Evolutionary conservation across 2,797 vertebrate species (phyloP).

Genomic region (Gymnodraco acuticeps): DNA sequence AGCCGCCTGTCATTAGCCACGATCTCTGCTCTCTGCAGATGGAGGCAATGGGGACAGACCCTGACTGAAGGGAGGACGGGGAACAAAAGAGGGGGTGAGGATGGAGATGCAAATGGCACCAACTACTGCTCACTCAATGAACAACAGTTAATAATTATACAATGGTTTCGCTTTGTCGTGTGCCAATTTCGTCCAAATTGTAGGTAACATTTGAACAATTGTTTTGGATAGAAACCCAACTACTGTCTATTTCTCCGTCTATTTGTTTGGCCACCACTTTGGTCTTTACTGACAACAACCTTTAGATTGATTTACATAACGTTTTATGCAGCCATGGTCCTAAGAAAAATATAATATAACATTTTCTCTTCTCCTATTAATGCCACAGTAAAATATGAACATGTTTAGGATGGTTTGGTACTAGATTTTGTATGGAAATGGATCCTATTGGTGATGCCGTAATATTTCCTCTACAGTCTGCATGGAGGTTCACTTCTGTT

Average conservation of each 20-base stretch:
- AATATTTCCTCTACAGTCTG: neutral
- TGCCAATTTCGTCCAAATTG: too few species aligned
- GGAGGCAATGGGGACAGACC: constrained; percentile 60
- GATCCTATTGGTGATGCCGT: neutral
- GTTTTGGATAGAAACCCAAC: too few species aligned
- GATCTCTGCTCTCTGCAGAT: constrained; percentile 73
- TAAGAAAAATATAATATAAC: too few species aligned
- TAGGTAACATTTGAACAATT: too few species aligned
- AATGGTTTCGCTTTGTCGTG: too few species aligned
- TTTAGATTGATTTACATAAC: neutral
- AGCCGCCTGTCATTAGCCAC: constrained; percentile 75
- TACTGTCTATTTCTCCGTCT: neutral
- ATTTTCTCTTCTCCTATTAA: too few species aligned
- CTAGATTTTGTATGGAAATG: too few species aligned
- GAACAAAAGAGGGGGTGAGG: constrained; percentile 45
- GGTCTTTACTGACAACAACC: constrained; percentile 5
- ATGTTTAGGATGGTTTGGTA: too few species aligned
- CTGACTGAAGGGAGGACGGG: constrained; percentile 27
- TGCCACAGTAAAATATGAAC: too few species aligned
- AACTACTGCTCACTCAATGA: too few species aligned
- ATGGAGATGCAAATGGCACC: neutral
- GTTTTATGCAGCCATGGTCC: neutral
- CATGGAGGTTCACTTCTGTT: neutral
- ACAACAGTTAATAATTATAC: too few species aligned
- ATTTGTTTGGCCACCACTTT: neutral